A percentile compares a stretch with the other conserved stretches of the same genome.
Conservation (phyloP, 2,113 vertebrate species). For the Neogobius melanostomus region DNA sequence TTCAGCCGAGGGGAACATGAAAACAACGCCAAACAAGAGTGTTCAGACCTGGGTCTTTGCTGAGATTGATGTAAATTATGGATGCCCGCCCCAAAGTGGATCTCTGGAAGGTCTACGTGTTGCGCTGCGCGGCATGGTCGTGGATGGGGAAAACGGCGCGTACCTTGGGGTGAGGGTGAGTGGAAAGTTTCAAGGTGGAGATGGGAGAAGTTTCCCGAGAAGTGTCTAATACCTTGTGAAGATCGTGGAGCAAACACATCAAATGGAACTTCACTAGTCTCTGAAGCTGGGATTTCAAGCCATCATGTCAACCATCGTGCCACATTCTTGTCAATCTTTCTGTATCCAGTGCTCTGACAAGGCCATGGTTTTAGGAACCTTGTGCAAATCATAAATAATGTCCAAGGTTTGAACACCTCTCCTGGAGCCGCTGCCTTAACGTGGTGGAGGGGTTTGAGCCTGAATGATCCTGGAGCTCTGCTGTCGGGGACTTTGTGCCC, state of each 20-base stretch:
- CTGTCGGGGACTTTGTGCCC: too few species aligned
- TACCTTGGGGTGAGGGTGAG: constrained; percentile 25
- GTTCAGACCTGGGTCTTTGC: constrained; percentile 64
- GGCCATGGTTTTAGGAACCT: too few species aligned
- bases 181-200: constrained; percentile 40
- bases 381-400: too few species aligned
- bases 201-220: not conserved
- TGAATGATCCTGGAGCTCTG: too few species aligned
- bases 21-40: constrained; percentile 63
- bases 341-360: too few species aligned
- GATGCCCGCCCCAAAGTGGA: constrained; percentile 64
- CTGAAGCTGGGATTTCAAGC: not conserved
- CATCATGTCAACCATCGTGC: not conserved
- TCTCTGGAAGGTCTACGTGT: constrained; percentile 53
- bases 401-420: too few species aligned
- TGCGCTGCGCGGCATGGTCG: constrained; percentile 24
- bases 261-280: not conserved
- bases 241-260: not conserved
- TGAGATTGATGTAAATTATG: constrained; percentile 68
- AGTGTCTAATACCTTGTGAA: not conserved
- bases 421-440: too few species aligned
- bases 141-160: constrained; percentile 8
- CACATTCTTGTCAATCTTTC: too few species aligned
- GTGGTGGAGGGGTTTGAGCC: too few species aligned
- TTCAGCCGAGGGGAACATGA: constrained; percentile 45